phyloP scores from a whole-genome alignment of 1,140 invertebrate species.

The Chironomus tepperi region DNA sequence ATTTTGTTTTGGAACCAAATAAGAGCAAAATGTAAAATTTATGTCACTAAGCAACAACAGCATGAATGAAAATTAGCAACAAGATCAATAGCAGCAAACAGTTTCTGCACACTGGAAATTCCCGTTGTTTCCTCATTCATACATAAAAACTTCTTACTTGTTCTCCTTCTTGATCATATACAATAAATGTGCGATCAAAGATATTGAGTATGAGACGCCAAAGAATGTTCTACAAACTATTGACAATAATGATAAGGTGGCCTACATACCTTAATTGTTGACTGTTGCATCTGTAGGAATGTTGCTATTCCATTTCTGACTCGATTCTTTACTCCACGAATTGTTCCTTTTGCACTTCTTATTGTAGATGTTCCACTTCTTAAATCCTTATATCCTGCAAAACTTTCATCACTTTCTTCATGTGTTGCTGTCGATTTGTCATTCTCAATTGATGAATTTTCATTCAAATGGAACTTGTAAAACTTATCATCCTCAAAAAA shows the following conservation, averaged over 20 bases:
- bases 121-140: no score
- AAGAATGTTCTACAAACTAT: not conserved
- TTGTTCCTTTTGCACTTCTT: constrained; percentile 80
- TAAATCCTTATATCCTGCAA: constrained; percentile 72
- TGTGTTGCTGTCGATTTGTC: constrained; percentile 36
- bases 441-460: constrained; percentile 40
- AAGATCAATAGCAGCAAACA: no score
- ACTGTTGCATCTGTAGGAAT: constrained; percentile 71
- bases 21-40: no score
- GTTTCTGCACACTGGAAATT: no score
- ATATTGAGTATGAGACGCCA: not conserved
- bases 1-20: not conserved
- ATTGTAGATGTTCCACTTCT: constrained; percentile 65
- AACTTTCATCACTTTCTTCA: constrained; percentile 48
- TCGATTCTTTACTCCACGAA: constrained; percentile 86
- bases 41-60: no score
- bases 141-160: no score
- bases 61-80: no score
- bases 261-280: constrained; percentile 56
- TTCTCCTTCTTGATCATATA: no score
- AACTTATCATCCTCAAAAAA: constrained; percentile 64
- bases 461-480: constrained; percentile 74
- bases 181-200: no score
- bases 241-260: not conserved
- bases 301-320: constrained; percentile 89